A percentile compares a stretch with the other conserved stretches of the same genome.
Evolutionary conservation across 2,888 invertebrate species (phyloP).

Genomic region (Autographa pulchrina): DNA sequence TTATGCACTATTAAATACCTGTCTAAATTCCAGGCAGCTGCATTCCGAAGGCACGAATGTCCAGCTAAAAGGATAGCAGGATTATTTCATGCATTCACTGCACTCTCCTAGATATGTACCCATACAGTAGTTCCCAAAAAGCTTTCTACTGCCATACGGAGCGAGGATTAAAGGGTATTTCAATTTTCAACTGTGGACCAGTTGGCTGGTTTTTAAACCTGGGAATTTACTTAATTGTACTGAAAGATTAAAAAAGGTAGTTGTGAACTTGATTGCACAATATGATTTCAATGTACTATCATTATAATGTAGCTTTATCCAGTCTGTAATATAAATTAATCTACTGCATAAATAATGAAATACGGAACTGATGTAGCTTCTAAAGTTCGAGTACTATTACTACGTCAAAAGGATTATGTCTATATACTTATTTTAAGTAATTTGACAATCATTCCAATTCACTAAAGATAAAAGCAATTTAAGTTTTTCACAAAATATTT

Average conservation of each 20-base stretch:
- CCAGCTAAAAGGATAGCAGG: slow-evolving; percentile 27
- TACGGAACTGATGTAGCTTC: neutral
- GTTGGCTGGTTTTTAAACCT: neutral
- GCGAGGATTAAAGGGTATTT: slow-evolving; percentile 3
- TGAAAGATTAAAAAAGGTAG: no score
- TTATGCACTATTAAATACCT: neutral
- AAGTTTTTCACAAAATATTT: slow-evolving; percentile 50
- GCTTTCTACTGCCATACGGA: neutral
- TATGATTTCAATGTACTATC: no score
- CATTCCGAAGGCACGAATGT: slow-evolving; percentile 8
- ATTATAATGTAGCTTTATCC: no score
- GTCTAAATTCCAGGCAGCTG: neutral
- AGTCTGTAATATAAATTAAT: no score
- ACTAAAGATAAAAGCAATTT: slow-evolving; percentile 16
- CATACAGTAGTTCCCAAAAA: slow-evolving; percentile 13
- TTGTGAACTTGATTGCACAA: no score
- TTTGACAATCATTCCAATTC: slow-evolving; percentile 25
- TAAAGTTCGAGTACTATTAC: neutral
- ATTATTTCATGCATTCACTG: slow-evolving; percentile 35
- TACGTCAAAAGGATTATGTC: neutral
- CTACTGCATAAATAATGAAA: no score
- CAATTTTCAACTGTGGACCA: neutral
- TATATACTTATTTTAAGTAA: slow-evolving; percentile 24
- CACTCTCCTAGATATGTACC: slow-evolving; percentile 14
- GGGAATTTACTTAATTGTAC: neutral